Percentiles rank a stretch among this genome's conserved stretches.
Evolutionary conservation across 2,113 vertebrate genomes (phyloP).

Genomic region (Piliocolobus tephrosceles): DNA sequence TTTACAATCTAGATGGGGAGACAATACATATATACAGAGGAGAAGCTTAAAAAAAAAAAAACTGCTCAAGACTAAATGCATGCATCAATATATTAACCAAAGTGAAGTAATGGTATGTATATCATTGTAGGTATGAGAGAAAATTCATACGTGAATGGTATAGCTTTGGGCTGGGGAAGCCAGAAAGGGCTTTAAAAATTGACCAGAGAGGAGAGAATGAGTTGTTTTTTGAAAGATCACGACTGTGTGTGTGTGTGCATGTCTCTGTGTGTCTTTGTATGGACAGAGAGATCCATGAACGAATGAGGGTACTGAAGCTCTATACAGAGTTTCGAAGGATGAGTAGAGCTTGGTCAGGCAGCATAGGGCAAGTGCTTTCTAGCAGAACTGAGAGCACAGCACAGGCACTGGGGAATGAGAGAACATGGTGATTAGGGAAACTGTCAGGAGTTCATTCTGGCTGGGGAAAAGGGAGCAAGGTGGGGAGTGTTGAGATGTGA

Average conservation of each 20-base stretch:
- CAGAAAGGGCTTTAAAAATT: slow-evolving; percentile 35
- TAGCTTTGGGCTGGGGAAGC: background rate
- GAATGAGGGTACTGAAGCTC: background rate
- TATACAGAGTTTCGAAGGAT: background rate
- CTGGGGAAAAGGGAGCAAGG: background rate
- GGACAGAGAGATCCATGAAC: background rate
- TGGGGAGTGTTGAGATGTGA: background rate
- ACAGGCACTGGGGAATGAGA: background rate
- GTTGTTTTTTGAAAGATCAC: slow-evolving; percentile 39
- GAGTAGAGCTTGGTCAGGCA: background rate
- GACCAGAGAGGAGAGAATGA: background rate
- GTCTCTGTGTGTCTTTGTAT: too few species aligned
- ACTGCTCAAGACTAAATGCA: slow-evolving; percentile 20
- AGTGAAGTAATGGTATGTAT: background rate
- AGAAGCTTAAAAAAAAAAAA: slow-evolving; percentile 13
- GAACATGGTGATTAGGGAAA: background rate
- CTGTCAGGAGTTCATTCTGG: background rate
- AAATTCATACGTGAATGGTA: background rate
- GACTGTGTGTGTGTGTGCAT: background rate
- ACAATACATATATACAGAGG: slow-evolving; percentile 11
- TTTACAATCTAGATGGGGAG: slow-evolving; percentile 17
- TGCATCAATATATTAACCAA: background rate
- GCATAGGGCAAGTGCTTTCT: background rate
- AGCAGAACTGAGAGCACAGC: background rate
- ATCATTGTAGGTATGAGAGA: background rate